Evolutionary conservation across 2,113 vertebrate species (phyloP).

Genomic region (Sinocyclocheilus anophthalmus): DNA sequence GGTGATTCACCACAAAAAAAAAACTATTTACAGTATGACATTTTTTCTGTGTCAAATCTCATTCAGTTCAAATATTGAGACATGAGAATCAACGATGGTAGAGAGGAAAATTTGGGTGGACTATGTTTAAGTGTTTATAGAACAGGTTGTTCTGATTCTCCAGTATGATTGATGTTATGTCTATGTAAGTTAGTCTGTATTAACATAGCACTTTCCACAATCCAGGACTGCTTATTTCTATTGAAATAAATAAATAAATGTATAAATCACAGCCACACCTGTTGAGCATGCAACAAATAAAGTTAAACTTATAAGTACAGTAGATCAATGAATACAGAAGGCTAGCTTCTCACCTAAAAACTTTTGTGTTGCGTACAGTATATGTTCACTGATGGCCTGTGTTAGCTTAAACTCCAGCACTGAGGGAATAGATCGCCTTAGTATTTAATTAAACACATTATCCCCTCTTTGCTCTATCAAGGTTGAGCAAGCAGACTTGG

Average conservation of each 20-base stretch:
- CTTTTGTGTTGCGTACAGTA: neutral
- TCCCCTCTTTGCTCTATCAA: conserved; percentile 13
- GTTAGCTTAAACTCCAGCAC: conserved; percentile 1
- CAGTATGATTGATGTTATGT: neutral
- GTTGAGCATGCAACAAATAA: neutral
- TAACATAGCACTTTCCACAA: neutral
- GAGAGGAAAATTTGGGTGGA: neutral
- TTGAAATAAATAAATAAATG: neutral
- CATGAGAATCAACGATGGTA: neutral
- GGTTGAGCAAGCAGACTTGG: conserved; percentile 14
- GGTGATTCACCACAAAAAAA: neutral
- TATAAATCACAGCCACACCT: neutral
- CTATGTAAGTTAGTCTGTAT: neutral
- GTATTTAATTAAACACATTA: conserved; percentile 36
- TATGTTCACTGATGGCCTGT: neutral
- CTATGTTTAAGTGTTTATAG: neutral
- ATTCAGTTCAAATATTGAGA: neutral
- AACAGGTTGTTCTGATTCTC: neutral
- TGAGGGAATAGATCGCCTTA: conserved; percentile 10
- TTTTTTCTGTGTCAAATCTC: neutral
- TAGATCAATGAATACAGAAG: neutral
- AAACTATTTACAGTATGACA: neutral
- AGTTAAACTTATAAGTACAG: neutral
- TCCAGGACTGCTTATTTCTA: neutral
- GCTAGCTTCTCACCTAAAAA: neutral